A percentile compares a stretch with the other conserved stretches of the same genome.
phyloP scores from a whole-genome alignment of 2,888 invertebrate species.

The Patella pellucida region DNA sequence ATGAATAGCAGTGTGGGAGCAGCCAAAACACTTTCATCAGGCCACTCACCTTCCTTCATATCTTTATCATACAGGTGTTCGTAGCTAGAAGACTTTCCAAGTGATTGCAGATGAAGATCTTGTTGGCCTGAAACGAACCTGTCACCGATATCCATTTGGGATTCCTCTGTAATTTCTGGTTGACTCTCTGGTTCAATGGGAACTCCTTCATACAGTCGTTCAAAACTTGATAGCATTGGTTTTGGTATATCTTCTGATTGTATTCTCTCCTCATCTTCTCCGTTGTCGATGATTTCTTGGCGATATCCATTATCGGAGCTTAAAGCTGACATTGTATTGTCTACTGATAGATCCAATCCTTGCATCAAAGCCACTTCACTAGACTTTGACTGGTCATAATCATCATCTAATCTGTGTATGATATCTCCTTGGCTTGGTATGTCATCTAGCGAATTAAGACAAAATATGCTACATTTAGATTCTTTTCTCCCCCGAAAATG shows the following conservation, averaged over 20 bases:
- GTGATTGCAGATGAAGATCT: constrained; percentile 48
- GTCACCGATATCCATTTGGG: constrained; percentile 62
- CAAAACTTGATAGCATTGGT: constrained; percentile 52
- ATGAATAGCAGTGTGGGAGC: constrained; percentile 3
- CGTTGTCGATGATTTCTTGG: constrained; percentile 16
- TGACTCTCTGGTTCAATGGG: constrained; percentile 47
- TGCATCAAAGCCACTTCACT: constrained; percentile 60
- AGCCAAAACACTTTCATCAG: constrained; percentile 9
- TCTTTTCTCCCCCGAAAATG: no score
- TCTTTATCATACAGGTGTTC: constrained; percentile 59
- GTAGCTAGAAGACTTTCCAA: constrained; percentile 58
- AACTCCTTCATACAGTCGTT: constrained; percentile 57
- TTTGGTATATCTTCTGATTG: constrained; percentile 21
- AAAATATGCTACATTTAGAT: no score
- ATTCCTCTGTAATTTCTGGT: constrained; percentile 46
- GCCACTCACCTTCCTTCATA: constrained; percentile 45
- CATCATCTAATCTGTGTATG: no score
- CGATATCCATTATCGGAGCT: constrained; percentile 51
- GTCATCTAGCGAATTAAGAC: no score
- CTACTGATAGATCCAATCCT: constrained; percentile 64
- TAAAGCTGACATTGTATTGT: constrained; percentile 51
- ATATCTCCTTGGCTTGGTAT: no score
- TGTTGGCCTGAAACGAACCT: constrained; percentile 60
- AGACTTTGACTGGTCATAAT: constrained; percentile 41
- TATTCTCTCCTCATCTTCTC: constrained; percentile 10